Base-by-base conservation (phyloP, 2,888 invertebrate genomes). In the Phortica magna region DNA sequence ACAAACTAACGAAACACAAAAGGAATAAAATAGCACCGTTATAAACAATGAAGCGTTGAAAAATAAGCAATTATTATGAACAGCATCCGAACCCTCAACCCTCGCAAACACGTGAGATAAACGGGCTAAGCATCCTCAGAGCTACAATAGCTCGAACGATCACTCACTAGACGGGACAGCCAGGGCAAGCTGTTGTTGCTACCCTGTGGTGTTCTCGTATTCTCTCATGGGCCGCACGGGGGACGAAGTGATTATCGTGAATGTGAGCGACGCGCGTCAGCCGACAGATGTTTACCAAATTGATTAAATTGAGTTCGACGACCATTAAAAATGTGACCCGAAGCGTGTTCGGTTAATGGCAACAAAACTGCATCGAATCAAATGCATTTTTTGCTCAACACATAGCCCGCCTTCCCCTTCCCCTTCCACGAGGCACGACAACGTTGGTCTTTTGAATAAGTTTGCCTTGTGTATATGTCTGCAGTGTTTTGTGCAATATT, bases 251-350 rank as follows among this genome's bases (percentile, higher is more conserved):
- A 80, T 83, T 83, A 83, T 83, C 82, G 81, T 78, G 79, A 7
- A 55, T n/a, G 43, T 31, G 42, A 83, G 79, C 77, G 65, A 65
- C 80, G 65, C 78, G 77, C 78, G 70, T 65, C 55, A 17, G 74
- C 70, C 88, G 88, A 88, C 86, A 86, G 86, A 86, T 86, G 86
- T 86, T 86, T 85, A 81, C 84, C 81, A 83, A 86, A 85, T 86
- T 86, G 88, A 86, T 86, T 88, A 87, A 81, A 83, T 81, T 77
- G 82, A 79, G 71, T 75, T 48, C 14, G 31, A 31, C 64, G 64
- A 77, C 65, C 59, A 76, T 79, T 73, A 78, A 71, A 39, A 64
- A 61, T 22, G 61, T 12, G 61, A 17, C 4, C 61, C 17, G 17
- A 10, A 61, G 10, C 22, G 19, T 7, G 19, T 61, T 67, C 81